Base-by-base conservation (phyloP, 2,113 vertebrate species). In the Piprites chloris region DNA sequence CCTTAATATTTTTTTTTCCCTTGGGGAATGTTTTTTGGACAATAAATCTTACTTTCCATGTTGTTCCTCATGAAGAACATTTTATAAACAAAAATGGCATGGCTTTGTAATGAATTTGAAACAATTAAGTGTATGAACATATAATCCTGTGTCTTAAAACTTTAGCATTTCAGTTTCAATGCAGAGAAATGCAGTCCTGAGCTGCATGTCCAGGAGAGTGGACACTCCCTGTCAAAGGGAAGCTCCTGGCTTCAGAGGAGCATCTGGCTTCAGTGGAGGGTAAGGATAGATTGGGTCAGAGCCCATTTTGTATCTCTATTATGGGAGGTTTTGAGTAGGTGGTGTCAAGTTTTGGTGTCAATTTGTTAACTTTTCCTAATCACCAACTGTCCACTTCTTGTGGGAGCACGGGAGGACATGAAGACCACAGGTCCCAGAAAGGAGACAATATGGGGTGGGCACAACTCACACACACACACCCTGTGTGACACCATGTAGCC, bases 391-490 rank as follows among this genome's bases (percentile, higher is more conserved):
- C 20, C 20, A 16, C 32, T 73, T 79, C 47, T 56, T 2, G 0
- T 1, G 9, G 24, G 4, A 18, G 12, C 3, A 5, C 4, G 0
- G 33, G 27, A 66, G 49, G 28, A 74, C 8, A 55, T 32, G 32
- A 90, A 35, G 11, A 23, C 68, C 27, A 47, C 30, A 37, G 16
- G 12, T 52, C 6, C 27, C 50, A 53, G 27, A 20, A 88, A 35
- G 22, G 41, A 71, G 8, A 2, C 27, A 12, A 11, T 46, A 46
- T 59, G 0, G 0, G 3, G 28, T 55, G 23, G 15, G 13, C 39
- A n/a, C n/a, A 33, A 6, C 11, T 79, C 11, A 1, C 14, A 4
- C 27, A n/a, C 59, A 10, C 47, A 2, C 12, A 2, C 6, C 2
- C 13, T 4, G 5, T 8, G 1, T 44, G 24, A 15, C 59, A 73